Evolutionary conservation across 2,113 vertebrate species (phyloP).

Genomic region (Labeo rohita): DNA sequence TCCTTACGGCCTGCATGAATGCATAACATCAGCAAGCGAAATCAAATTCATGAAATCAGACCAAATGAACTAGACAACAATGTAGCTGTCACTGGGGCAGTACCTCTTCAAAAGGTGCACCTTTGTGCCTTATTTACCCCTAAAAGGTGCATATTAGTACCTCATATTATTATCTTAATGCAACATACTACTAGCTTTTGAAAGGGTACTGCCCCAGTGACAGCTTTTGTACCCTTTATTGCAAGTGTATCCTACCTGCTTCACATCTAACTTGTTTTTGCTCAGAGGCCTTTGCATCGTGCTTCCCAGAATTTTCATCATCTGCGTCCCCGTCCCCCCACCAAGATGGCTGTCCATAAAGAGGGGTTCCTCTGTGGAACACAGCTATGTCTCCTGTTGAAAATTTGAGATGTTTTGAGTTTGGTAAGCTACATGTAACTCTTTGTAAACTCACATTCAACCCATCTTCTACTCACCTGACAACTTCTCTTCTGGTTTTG

Average conservation of each 20-base stretch:
- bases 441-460: background rate
- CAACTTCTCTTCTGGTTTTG: constrained; percentile 84
- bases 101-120: background rate
- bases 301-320: constrained; percentile 78
- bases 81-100: background rate
- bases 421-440: background rate
- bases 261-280: constrained; percentile 76
- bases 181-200: too few relatives aligned
- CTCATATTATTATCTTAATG: too few relatives aligned
- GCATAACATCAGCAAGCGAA: background rate
- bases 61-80: background rate
- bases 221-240: background rate
- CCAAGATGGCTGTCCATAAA: constrained; percentile 96
- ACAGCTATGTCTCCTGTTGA: constrained; percentile 76
- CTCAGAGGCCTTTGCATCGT: constrained; percentile 78
- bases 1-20: constrained; percentile 65
- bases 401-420: background rate
- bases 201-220: too few relatives aligned
- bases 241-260: constrained; percentile 72
- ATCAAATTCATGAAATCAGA: background rate
- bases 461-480: constrained; percentile 73
- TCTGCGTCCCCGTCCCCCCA: constrained; percentile 91
- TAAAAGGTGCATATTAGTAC: too few relatives aligned
- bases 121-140: background rate
- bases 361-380: constrained; percentile 88